Conservation (phyloP, 2,113 vertebrate genomes). For the Python bivittatus region DNA sequence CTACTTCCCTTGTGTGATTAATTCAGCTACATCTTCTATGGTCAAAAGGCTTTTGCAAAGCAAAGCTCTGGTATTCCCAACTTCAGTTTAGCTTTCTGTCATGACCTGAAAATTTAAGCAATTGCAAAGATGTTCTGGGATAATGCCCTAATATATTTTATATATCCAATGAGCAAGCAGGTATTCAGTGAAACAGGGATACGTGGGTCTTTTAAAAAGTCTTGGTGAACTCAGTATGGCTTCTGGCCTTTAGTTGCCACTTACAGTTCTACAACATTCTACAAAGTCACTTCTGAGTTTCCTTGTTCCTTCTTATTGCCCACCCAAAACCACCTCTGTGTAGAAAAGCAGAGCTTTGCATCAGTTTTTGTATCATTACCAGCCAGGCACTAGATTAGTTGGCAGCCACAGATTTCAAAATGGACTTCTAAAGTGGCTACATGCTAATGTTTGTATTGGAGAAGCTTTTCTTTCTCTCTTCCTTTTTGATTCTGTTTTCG, state of each 20-base stretch:
- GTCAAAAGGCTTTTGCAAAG: neutral
- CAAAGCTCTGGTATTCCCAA: neutral
- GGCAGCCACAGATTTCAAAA: slow-evolving; percentile 1
- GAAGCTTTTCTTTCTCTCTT: slow-evolving; percentile 16
- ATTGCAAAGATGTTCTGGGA: neutral
- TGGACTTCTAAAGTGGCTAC: neutral
- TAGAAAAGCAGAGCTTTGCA: slow-evolving; percentile 1
- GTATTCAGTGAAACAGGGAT: neutral
- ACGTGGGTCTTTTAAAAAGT: neutral
- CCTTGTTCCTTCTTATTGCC: neutral
- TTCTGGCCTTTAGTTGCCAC: too few species aligned
- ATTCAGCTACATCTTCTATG: neutral
- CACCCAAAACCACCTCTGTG: neutral
- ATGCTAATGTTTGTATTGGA: slow-evolving; percentile 11
- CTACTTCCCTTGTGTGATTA: neutral
- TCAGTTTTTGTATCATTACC: neutral
- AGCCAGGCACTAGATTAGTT: slow-evolving; percentile 5
- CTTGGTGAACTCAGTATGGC: neutral
- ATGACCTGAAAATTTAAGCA: neutral
- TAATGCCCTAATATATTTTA: neutral
- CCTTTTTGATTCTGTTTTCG: neutral
- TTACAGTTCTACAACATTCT: neutral
- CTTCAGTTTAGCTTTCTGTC: neutral
- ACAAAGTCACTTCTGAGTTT: neutral
- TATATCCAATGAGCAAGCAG: neutral